Percentiles rank a stretch among this genome's conserved stretches.
Conservation (phyloP, 2,113 vertebrate genomes). For the Oxyruncus cristatus region DNA sequence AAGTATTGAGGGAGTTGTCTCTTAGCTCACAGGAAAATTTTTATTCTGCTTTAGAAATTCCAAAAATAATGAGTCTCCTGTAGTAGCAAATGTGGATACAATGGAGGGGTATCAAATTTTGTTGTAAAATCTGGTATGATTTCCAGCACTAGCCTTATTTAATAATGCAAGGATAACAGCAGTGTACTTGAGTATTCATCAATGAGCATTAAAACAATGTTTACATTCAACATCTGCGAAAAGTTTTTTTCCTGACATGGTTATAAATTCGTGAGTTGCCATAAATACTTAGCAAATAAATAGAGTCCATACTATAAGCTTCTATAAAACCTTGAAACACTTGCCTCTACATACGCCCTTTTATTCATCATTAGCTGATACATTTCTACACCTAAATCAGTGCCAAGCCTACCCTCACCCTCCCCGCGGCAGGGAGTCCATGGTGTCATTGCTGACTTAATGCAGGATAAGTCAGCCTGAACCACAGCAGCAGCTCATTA, state of each 20-base stretch:
- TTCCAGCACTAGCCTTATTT: background rate
- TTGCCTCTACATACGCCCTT: background rate
- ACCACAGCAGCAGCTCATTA: slow-evolving; percentile 9
- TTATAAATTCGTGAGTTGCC: background rate
- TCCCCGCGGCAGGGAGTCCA: background rate
- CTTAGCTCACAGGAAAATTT: background rate
- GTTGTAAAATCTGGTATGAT: background rate
- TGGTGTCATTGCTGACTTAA: background rate
- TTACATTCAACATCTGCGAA: background rate
- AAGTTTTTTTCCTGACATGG: slow-evolving; percentile 4
- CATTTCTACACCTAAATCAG: background rate
- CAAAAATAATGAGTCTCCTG: background rate
- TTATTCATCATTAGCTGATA: background rate
- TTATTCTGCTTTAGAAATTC: background rate
- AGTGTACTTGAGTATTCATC: background rate
- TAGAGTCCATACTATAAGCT: background rate
- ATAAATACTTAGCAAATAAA: slow-evolving; percentile 14
- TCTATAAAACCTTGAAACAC: background rate
- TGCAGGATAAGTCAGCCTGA: background rate
- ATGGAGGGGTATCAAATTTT: background rate
- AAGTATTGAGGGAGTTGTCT: background rate
- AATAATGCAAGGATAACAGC: slow-evolving; percentile 4
- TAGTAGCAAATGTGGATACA: background rate
- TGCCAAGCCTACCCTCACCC: background rate
- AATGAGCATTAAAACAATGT: slow-evolving; percentile 4